These are phyloP conservation scores for Pollachius pollachius DNA, from an alignment of 2,113 vertebrate genomes.

Conservation along the genomic window DNA sequence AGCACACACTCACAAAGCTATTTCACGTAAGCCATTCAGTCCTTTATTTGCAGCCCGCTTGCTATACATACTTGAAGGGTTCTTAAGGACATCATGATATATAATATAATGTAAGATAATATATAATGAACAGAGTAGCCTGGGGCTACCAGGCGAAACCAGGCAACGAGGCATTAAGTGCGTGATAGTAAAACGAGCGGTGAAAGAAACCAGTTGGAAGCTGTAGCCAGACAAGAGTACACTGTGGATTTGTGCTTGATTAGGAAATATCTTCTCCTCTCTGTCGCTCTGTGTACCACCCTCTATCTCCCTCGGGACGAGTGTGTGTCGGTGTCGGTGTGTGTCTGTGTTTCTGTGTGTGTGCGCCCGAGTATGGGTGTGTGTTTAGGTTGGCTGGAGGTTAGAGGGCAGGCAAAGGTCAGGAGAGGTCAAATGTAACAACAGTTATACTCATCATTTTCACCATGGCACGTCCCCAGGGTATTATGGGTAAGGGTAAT, in stretches of 20 bases:
- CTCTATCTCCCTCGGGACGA: no score
- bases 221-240: no score
- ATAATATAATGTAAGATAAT: no score
- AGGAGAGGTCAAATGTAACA: slow-evolving; percentile 59
- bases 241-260: no score
- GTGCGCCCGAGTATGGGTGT: background rate
- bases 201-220: no score
- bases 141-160: no score
- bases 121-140: no score
- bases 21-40: background rate
- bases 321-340: no score
- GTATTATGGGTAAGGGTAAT: slow-evolving; percentile 53
- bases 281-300: no score
- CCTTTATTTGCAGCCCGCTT: background rate
- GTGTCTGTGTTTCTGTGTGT: background rate
- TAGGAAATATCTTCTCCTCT: no score
- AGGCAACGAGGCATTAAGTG: no score
- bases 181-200: no score
- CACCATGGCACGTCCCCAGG: slow-evolving; percentile 21
- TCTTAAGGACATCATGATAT: background rate
- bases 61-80: background rate
- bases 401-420: slow-evolving; percentile 21
- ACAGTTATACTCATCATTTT: slow-evolving; percentile 34
- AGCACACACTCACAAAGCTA: background rate
- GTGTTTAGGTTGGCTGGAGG: background rate